Evolutionary conservation across 1,140 invertebrate genomes (phyloP), one percentile per base, ranked within the genome.

Genomic region (Dolichoris vasculosae): DNA sequence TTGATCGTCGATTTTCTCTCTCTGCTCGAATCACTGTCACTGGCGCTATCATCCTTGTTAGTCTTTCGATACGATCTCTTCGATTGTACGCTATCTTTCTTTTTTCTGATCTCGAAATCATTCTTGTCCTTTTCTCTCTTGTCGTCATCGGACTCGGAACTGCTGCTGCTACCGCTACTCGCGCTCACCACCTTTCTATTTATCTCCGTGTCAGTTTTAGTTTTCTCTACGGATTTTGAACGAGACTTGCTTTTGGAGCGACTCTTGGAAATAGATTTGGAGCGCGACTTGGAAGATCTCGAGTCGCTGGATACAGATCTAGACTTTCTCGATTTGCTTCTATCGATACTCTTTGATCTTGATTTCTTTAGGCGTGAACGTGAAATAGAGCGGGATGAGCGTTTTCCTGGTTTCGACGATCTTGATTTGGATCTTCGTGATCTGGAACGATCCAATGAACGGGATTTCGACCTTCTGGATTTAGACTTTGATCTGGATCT

Each of bases 1-100:
- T 92, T 93, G 4, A 89, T 84, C 1, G 90, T 88, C 0, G 92
- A 91, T 81, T 93, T 93, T 82, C 91, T 90, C 2, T 93, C 92
- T 0, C 92, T 88, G 64, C 94, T 94, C 0, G 94, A 94, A 59
- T 94, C 94, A 86, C 92, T 94, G 35, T 93, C 94, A 55, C 93
- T 94, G 48, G 92, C 94, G 87, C 96, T 97, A 75, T 95, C 96
- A 87, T 97, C 96, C 69, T 97, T 96, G 89, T 97, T 97, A 77
- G 97, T 97, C 76, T 94, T 95, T 17, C 97, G 94, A 89, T 98
- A 98, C 79, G 98, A 97, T 40, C 97, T 94, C 87, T 97, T 97
- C 64, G 96, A 96, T 89, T 97, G 96, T 15, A 97, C 95, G 75
- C 96, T 96, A 86, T 96, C 95, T 89, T 97, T 96, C 88, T 96